Base-by-base conservation (phyloP, 2,113 vertebrate species). In the Anguilla rostrata region DNA sequence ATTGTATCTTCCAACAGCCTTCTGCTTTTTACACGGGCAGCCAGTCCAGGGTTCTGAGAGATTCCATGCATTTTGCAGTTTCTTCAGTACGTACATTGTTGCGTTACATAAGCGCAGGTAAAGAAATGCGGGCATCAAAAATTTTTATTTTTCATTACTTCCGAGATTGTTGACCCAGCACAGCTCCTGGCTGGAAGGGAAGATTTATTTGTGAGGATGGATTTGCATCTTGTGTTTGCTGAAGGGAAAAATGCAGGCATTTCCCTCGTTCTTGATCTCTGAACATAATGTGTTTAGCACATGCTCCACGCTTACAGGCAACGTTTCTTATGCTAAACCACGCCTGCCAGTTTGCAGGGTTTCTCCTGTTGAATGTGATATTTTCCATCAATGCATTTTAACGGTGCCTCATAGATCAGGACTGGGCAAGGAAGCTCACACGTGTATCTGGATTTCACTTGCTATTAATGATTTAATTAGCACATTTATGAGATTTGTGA, bases 261-360 rank as follows among this genome's bases (percentile, higher is more conserved):
- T 89, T 86, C 53, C 86, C 89, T 89, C 87, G 83, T 83, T 92
- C 92, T 92, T 94, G 90, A 94, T 94, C 92, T 92, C 88, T 79
- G 87, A 89, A 84, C 92, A 85, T 94, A 94, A 94, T 94, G 94
- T 93, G 89, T 94, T 93, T 90, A 95, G 91, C 93, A 95, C 94
- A 93, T 92, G 93, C 91, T 91, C 78, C 86, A 86, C 90, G 90
- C 88, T 85, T 89, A 78, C 86, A 90, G 89, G 89, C 88, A 89
- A 84, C 78, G 75, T 56, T 82, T 78, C 49, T 39, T 18, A 34
- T 75, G 84, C 82, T 87, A 79, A 85, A 89, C 84, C 39, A 18
- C 57, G 41, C 49, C 71, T 71, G 87, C 41, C 53, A 5, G 56
- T 88, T 49, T 87, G 26, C 83, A 75, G 88, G 88, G 83, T 82